A percentile compares a stretch with the other conserved stretches of the same genome.
Conservation (phyloP, 2,113 vertebrate genomes). For the Dicerorhinus sumatrensis region DNA sequence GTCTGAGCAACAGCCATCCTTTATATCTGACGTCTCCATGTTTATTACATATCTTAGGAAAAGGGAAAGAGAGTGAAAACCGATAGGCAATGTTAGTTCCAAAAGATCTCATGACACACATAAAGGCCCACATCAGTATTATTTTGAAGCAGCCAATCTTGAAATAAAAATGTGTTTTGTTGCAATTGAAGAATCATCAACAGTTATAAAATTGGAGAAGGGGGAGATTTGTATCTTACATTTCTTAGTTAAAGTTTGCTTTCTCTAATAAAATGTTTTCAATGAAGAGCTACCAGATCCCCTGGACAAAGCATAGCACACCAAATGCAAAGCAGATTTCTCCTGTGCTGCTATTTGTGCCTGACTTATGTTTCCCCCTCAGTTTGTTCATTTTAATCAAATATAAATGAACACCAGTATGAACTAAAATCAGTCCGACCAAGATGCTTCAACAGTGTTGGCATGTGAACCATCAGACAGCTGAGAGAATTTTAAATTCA, state of each 20-base stretch:
- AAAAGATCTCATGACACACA: conserved; percentile 13
- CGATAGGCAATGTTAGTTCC: neutral
- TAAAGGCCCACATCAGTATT: neutral
- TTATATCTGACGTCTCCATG: conserved; percentile 60
- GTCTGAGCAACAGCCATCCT: conserved; percentile 57
- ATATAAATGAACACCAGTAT: conserved; percentile 19
- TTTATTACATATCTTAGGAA: conserved; percentile 61
- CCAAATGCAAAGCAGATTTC: neutral
- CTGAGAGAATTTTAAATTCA: conserved; percentile 56
- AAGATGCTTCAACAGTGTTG: conserved; percentile 29
- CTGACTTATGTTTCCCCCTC: neutral
- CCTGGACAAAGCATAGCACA: neutral
- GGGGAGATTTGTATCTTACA: neutral
- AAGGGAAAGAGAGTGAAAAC: conserved; percentile 50
- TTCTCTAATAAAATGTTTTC: conserved; percentile 32
- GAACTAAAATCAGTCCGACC: conserved; percentile 14
- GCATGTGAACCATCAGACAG: neutral
- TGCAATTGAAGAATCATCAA: conserved; percentile 29
- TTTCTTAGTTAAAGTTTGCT: neutral
- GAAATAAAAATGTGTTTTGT: neutral
- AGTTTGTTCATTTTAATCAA: conserved; percentile 41
- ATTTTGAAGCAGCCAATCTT: conserved; percentile 28
- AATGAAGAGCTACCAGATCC: neutral
- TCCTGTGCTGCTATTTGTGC: neutral
- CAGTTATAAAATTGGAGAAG: neutral